These are phyloP conservation scores for Ommatoiulus sabulosus DNA, from an alignment of 2,888 invertebrate species.

Conservation along the genomic window DNA sequence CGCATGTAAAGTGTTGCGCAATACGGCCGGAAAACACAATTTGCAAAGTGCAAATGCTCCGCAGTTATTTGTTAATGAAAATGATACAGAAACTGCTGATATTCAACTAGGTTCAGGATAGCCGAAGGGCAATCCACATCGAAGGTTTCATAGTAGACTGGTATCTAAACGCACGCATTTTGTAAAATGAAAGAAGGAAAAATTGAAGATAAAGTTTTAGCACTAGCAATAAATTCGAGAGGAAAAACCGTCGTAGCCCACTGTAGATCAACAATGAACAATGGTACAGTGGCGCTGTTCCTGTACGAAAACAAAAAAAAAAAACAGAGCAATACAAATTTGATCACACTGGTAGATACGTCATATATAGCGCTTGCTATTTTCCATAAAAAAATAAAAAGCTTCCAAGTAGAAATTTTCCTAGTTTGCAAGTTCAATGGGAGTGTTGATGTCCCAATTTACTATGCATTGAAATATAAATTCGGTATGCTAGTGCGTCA, in stretches of 20 bases:
- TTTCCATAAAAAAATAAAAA: slow-evolving; percentile 7
- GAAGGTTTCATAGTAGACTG: not conserved
- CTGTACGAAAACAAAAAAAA: not conserved
- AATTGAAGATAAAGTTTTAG: not conserved
- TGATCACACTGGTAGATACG: not conserved
- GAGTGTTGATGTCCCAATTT: slow-evolving; percentile 40
- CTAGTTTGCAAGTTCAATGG: slow-evolving; percentile 16
- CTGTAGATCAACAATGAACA: not conserved
- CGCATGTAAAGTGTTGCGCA: not conserved
- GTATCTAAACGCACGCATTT: not conserved
- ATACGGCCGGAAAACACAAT: not conserved
- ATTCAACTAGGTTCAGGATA: not conserved
- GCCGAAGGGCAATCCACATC: not conserved
- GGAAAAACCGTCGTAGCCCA: not conserved
- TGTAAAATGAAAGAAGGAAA: not conserved
- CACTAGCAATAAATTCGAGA: not conserved
- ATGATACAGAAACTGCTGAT: not conserved
- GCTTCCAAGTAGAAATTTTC: slow-evolving; percentile 25
- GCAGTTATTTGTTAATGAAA: not conserved
- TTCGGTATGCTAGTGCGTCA: not conserved
- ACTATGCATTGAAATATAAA: slow-evolving; percentile 20
- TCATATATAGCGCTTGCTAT: not conserved
- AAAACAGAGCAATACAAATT: not conserved
- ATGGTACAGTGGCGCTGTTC: not conserved
- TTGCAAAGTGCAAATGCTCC: not conserved